phyloP scores from a whole-genome alignment of 2,888 invertebrate genomes.

The Drosophila nigricruria region DNA sequence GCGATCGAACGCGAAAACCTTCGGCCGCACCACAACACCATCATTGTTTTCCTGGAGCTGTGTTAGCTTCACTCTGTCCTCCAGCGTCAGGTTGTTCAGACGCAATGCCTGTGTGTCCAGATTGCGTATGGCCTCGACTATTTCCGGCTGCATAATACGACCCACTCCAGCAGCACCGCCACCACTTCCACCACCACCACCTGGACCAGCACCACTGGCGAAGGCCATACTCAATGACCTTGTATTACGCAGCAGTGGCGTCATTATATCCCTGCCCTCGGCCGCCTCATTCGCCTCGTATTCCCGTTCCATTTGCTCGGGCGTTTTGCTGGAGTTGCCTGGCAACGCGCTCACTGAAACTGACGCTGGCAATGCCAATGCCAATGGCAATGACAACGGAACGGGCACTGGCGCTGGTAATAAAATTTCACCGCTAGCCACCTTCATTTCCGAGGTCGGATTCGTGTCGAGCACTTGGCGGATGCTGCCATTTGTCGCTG shows the following conservation, averaged over 20 bases:
- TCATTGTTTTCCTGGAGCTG: conserved; percentile 31
- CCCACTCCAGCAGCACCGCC: conserved; percentile 30
- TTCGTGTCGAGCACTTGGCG: conserved; percentile 32
- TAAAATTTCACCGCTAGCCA: conserved; percentile 24
- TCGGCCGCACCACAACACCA: conserved; percentile 64
- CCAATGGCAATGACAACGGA: conserved; percentile 2
- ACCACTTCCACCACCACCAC: background rate
- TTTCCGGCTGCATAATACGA: conserved; percentile 79
- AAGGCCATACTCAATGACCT: conserved; percentile 62
- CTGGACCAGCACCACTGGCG: conserved; percentile 1
- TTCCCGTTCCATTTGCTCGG: conserved; percentile 83
- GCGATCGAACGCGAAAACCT: conserved; percentile 45
- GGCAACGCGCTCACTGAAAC: background rate
- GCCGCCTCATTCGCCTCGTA: conserved; percentile 81
- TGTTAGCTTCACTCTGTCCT: conserved; percentile 41
- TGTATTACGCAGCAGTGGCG: conserved; percentile 74
- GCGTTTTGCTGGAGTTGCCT: conserved; percentile 70
- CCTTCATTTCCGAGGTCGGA: conserved; percentile 60
- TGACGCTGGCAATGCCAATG: background rate
- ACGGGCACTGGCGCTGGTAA: conserved; percentile 5
- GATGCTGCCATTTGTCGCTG: conserved; percentile 55
- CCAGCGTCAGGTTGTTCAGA: conserved; percentile 77
- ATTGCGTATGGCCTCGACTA: conserved; percentile 81
- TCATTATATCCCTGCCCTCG: conserved; percentile 86
- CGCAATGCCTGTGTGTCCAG: conserved; percentile 79